Evolutionary conservation across 2,888 invertebrate species (phyloP), one percentile per base, ranked within the genome.

Genomic region (Melanchra persicariae): DNA sequence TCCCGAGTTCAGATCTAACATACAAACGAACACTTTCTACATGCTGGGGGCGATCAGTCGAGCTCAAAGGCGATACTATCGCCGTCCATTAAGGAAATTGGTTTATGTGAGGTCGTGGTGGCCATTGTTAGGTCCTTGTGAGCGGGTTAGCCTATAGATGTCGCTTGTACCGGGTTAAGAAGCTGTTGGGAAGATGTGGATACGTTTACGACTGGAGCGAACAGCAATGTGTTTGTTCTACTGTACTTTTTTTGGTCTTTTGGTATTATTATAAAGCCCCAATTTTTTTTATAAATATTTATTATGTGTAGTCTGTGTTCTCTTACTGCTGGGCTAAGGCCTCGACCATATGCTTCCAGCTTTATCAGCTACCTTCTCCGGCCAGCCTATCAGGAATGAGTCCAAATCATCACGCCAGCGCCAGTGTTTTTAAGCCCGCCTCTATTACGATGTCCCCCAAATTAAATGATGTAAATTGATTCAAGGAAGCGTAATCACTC

Each of bases 61-160:
- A 82, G 88, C 88, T 91, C 90, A 86, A 86, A 89, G 85, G 87
- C 55, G 87, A 87, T 87, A 88, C 89, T 90, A 91, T 92, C 91
- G 91, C 75, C 85, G 82, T 82, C 94, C 93, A 95, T 95, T 95
- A 95, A 89, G 92, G 92, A 95, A 93, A 95, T 95, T 94, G 94
- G 93, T 95, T 91, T 92, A 93, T 93, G 88, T 84, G 86, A 87
- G 87, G 77, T 51, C 62, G 30, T 45, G 68, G 60, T 43, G 47
- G 10, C 70, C 63, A 55, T 83, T 82, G 79, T 74, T 85, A 84
- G 83, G 84, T 62, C 63, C 51, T 61, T 37, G 59, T 61, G 40
- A 57, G 34, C 51, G 47, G 9, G 26, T 52, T 45, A 65, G 24
- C 15, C 22, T 73, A n/a, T 37, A 22, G 49, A 69, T 60, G 51